Percentiles rank a stretch among this genome's conserved stretches.
phyloP scores from a whole-genome alignment of 2,113 vertebrate genomes.

The Xyrauchen texanus region DNA sequence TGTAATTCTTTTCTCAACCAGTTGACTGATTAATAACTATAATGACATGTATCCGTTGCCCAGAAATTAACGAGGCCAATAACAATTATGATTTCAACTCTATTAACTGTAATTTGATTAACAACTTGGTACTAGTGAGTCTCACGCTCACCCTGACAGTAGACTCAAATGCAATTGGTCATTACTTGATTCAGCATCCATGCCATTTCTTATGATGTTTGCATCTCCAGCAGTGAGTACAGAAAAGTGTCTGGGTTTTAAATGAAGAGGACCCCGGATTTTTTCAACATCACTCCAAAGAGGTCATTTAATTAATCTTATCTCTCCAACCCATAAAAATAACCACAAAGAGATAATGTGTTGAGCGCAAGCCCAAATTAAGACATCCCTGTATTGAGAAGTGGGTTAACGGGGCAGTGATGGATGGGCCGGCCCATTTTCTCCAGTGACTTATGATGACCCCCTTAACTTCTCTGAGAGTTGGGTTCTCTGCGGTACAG shows the following conservation, averaged over 20 bases:
- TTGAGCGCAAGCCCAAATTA: constrained; percentile 23
- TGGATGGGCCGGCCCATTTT: constrained; percentile 29
- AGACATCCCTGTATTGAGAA: constrained; percentile 23
- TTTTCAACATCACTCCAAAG: constrained; percentile 11
- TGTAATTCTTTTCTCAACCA: not conserved
- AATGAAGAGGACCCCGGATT: not conserved
- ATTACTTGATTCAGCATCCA: not conserved
- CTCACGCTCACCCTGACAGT: not conserved
- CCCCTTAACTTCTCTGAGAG: constrained; percentile 22
- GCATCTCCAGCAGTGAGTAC: not conserved
- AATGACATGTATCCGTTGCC: constrained; percentile 7
- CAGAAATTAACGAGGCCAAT: constrained; percentile 3
- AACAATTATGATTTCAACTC: constrained; percentile 13
- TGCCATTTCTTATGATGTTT: not conserved
- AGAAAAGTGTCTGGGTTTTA: not conserved
- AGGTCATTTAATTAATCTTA: constrained; percentile 18
- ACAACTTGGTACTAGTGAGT: not conserved
- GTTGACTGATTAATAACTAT: constrained; percentile 3
- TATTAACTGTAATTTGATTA: constrained; percentile 27
- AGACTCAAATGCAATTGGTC: constrained; percentile 2
- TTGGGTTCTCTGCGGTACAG: not conserved
- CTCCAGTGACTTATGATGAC: constrained; percentile 42
- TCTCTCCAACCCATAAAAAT: constrained; percentile 14
- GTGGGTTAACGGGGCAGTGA: constrained; percentile 44
- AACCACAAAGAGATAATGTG: not conserved